Percentiles rank a stretch among this genome's conserved stretches.
phyloP scores from a whole-genome alignment of 2,797 vertebrate genomes.

The Heterohyrax brucei region DNA sequence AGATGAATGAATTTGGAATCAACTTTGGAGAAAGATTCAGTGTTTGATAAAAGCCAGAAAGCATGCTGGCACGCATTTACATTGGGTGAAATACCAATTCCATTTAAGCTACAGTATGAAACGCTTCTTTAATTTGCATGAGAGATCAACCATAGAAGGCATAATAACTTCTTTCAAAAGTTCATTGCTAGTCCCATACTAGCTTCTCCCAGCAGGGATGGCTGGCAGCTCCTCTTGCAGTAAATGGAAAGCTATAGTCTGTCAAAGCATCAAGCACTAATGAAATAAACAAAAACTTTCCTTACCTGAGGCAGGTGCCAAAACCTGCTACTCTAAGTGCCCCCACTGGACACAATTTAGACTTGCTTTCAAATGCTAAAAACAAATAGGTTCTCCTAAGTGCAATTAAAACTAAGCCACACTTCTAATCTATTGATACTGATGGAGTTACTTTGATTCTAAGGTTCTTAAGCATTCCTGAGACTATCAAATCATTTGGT shows the following conservation, averaged over 20 bases:
- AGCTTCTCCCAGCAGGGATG: conserved; percentile 84
- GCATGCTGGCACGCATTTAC: conserved; percentile 80
- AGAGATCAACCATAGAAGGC: conserved; percentile 82
- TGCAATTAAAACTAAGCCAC: conserved; percentile 88
- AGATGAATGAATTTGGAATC: conserved; percentile 69
- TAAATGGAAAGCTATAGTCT: conserved; percentile 84
- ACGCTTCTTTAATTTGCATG: conserved; percentile 86
- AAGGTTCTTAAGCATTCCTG: conserved; percentile 87
- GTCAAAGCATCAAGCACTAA: conserved; percentile 85
- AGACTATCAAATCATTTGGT: conserved; percentile 86
- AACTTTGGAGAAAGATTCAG: conserved; percentile 75
- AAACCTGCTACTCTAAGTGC: conserved; percentile 86
- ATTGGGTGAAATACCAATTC: conserved; percentile 82
- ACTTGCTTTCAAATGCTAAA: conserved; percentile 89
- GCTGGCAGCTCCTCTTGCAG: conserved; percentile 83
- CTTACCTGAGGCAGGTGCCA: conserved; percentile 89
- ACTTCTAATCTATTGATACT: conserved; percentile 82
- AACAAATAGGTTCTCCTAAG: conserved; percentile 89
- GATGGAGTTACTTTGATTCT: conserved; percentile 85
- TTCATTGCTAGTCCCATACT: conserved; percentile 82
- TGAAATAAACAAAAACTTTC: conserved; percentile 88
- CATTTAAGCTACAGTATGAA: conserved; percentile 81
- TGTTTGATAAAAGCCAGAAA: conserved; percentile 83
- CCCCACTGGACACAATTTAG: conserved; percentile 90
- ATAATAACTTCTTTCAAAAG: conserved; percentile 85